phyloP scores from a whole-genome alignment of 2,113 vertebrate species.

The Alethe castanea region DNA sequence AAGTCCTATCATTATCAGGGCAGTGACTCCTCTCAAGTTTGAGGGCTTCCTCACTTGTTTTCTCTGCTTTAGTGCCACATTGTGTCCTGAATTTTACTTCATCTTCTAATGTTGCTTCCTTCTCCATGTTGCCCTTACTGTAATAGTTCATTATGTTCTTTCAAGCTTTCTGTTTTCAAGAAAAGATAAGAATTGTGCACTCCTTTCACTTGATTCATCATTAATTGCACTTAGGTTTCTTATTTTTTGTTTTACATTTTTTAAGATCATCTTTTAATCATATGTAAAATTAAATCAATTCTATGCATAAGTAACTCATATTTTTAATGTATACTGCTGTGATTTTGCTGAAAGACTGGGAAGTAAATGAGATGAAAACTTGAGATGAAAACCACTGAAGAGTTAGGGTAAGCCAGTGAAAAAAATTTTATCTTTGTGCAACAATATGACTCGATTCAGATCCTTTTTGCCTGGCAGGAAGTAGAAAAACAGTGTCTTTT shows the following conservation, averaged over 20 bases:
- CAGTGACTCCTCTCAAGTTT: background rate
- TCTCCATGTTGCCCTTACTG: background rate
- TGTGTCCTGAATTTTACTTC: background rate
- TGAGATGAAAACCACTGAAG: background rate
- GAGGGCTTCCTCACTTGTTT: background rate
- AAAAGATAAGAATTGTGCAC: background rate
- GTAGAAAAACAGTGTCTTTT: background rate
- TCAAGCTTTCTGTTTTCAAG: background rate
- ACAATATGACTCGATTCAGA: background rate
- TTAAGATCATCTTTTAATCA: background rate
- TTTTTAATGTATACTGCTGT: background rate
- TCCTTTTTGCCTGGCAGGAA: background rate
- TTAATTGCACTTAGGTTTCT: background rate
- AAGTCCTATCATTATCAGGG: background rate
- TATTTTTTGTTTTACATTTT: background rate
- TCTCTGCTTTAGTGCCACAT: background rate
- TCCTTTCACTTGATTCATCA: background rate
- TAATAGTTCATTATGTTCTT: background rate
- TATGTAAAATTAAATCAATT: background rate
- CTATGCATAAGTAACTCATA: background rate
- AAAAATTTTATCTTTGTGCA: background rate
- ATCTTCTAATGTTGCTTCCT: background rate
- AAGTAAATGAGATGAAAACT: background rate
- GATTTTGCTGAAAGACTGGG: background rate
- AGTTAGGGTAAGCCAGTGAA: background rate